These are phyloP conservation scores for Pelmatolapia mariae DNA, from an alignment of 2,113 vertebrate genomes.

Conservation along the genomic window DNA sequence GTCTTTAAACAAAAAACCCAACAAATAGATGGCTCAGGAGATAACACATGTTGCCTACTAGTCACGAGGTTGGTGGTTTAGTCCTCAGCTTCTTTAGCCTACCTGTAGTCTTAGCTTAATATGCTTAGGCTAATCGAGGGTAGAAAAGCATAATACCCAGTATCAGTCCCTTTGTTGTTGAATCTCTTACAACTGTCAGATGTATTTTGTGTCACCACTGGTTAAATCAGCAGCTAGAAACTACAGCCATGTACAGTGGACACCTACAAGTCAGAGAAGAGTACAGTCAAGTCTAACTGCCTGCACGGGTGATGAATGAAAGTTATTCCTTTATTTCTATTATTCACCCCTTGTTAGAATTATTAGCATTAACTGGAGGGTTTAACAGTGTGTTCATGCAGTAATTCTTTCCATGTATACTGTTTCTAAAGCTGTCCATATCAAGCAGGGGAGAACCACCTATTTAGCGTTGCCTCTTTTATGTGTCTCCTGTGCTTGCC, in stretches of 20 bases:
- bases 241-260: not conserved
- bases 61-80: not conserved
- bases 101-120: not conserved
- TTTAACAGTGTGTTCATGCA: not conserved
- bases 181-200: not conserved
- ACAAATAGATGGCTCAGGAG: not conserved
- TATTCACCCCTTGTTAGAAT: not conserved
- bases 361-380: not conserved
- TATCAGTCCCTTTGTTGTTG: not conserved
- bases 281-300: not conserved
- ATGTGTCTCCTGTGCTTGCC: slow-evolving; percentile 45
- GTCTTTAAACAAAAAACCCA: not conserved
- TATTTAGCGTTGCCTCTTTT: slow-evolving; percentile 59
- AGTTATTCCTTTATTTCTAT: not conserved
- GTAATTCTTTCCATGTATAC: not conserved
- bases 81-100: not conserved
- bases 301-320: not conserved
- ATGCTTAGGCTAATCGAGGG: not conserved
- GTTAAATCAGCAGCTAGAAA: not conserved
- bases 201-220: not conserved
- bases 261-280: not conserved
- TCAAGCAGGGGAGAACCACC: slow-evolving; percentile 26
- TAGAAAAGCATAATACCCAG: not conserved
- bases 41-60: not conserved
- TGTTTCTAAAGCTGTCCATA: not conserved